Percentiles rank a stretch among this genome's conserved stretches.
Evolutionary conservation across 2,113 vertebrate species (phyloP).

Genomic region (Poeciliopsis occidentalis): DNA sequence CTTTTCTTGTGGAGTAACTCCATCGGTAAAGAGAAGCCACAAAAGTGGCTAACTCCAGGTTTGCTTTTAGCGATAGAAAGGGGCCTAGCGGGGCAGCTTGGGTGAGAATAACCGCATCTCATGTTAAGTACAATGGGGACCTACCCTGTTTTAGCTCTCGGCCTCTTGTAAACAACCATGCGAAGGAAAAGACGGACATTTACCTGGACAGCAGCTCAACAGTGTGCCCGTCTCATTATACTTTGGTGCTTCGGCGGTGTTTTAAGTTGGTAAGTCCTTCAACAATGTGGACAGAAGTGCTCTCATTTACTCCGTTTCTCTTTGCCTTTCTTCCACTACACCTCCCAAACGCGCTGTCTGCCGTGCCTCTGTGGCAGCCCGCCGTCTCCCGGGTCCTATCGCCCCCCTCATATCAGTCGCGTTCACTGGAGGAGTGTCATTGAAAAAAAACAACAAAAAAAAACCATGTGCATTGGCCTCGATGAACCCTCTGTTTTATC

Average conservation of each 20-base stretch:
- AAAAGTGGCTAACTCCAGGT: constrained; percentile 59
- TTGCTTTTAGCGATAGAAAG: constrained; percentile 70
- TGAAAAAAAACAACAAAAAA: constrained; percentile 18
- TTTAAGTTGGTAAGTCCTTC: constrained; percentile 78
- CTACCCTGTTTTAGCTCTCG: constrained; percentile 77
- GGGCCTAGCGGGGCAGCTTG: constrained; percentile 81
- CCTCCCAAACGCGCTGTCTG: constrained; percentile 82
- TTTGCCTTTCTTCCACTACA: constrained; percentile 83
- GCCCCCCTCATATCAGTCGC: constrained; percentile 41
- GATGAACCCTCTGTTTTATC: constrained; percentile 59
- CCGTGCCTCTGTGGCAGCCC: constrained; percentile 67
- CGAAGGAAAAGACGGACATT: constrained; percentile 73
- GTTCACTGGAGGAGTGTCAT: constrained; percentile 32
- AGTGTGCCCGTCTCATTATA: constrained; percentile 79
- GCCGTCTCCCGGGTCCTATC: constrained; percentile 76
- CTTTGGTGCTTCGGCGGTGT: constrained; percentile 73
- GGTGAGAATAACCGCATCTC: constrained; percentile 83
- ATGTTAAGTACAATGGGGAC: constrained; percentile 81
- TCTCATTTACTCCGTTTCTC: constrained; percentile 84
- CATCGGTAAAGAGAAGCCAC: constrained; percentile 28
- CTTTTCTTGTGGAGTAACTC: constrained; percentile 27
- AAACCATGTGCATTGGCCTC: constrained; percentile 29
- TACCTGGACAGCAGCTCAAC: constrained; percentile 80
- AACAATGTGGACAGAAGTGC: constrained; percentile 81
- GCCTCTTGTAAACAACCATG: constrained; percentile 71